Conservation (phyloP, 2,797 vertebrate species). For the Sebastes trivittatus region DNA sequence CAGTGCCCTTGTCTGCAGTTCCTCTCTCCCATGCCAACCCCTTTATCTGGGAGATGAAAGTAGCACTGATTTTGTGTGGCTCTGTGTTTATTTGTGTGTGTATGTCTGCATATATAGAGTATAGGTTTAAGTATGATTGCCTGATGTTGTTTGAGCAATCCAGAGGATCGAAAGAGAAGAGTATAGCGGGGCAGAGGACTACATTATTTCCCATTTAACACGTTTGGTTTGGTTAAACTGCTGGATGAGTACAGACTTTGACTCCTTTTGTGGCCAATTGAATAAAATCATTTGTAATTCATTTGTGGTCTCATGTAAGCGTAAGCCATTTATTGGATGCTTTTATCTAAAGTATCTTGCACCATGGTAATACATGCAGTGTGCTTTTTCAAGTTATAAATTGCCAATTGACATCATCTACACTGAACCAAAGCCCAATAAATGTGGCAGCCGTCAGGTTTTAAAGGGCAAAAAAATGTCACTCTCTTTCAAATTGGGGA, state of each 20-base stretch:
- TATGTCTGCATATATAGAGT: neutral
- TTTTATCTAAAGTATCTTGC: neutral
- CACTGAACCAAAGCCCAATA: neutral
- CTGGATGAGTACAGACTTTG: neutral
- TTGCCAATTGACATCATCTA: neutral
- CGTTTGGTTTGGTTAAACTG: neutral
- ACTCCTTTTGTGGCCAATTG: neutral
- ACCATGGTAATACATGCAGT: neutral
- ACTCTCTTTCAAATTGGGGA: neutral
- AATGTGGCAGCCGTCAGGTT: neutral
- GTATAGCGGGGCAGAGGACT: neutral
- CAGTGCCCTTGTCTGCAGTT: slow-evolving; percentile 53
- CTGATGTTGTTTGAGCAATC: neutral
- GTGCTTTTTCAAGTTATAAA: neutral
- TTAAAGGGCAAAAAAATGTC: neutral
- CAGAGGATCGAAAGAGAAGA: neutral
- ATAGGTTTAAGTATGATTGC: neutral
- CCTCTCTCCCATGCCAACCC: neutral
- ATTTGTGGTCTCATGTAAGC: neutral
- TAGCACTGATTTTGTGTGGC: neutral
- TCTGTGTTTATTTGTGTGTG: neutral
- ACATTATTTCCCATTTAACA: neutral
- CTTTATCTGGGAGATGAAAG: slow-evolving; percentile 31
- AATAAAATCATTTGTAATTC: neutral
- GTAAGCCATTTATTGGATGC: neutral